phyloP scores from a whole-genome alignment of 2,113 vertebrate species.

The Scomber scombrus region DNA sequence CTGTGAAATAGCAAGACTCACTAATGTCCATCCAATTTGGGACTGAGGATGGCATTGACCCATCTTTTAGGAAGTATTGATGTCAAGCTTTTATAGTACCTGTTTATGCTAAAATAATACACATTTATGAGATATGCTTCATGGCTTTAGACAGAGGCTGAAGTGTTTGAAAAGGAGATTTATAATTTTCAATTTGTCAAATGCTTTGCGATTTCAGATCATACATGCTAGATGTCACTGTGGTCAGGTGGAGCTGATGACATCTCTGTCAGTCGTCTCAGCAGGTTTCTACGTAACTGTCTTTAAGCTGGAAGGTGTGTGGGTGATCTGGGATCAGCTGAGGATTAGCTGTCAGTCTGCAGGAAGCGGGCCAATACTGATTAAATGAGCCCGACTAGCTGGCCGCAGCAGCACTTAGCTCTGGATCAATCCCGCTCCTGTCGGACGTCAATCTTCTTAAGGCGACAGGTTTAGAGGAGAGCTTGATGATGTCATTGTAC shows the following conservation, averaged over 20 bases:
- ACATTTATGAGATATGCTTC: background rate
- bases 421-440: slow-evolving; percentile 48
- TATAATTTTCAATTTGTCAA: too few species aligned
- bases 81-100: background rate
- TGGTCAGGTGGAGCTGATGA: background rate
- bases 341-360: slow-evolving; percentile 45
- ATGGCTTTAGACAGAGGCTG: background rate
- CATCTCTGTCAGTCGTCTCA: background rate
- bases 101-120: background rate
- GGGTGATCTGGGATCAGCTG: slow-evolving; percentile 50
- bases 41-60: background rate
- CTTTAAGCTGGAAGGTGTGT: slow-evolving; percentile 38
- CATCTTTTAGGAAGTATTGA: background rate
- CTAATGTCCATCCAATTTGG: background rate
- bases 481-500: slow-evolving; percentile 49
- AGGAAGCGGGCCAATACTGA: slow-evolving; percentile 41
- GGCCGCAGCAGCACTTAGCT: slow-evolving; percentile 54
- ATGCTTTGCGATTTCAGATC: too few species aligned
- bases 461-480: slow-evolving; percentile 64
- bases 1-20: background rate
- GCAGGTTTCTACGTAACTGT: slow-evolving; percentile 5
- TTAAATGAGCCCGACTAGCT: slow-evolving; percentile 51
- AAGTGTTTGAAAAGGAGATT: background rate
- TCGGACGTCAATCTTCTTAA: slow-evolving; percentile 57
- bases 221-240: too few species aligned